phyloP scores from a whole-genome alignment of 2,113 vertebrate genomes.

The Lanius collurio region DNA sequence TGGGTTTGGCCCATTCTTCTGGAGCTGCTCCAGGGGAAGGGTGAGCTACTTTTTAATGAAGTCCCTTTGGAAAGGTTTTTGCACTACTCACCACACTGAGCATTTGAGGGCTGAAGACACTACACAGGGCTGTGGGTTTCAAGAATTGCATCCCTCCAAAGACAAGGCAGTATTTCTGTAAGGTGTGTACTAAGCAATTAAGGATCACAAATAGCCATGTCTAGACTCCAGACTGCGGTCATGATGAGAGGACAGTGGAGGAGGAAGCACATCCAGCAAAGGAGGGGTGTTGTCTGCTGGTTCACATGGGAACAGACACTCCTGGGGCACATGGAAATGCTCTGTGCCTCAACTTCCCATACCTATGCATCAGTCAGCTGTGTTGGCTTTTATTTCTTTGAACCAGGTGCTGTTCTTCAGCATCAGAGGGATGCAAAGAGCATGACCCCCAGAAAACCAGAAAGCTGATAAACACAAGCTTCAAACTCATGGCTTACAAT shows the following conservation, averaged over 20 bases:
- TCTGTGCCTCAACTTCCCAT: rapidly evolving
- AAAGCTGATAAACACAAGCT: background rate
- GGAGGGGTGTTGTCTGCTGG: background rate
- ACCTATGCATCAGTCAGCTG: background rate
- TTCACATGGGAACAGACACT: background rate
- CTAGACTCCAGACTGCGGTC: background rate
- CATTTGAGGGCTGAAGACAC: background rate
- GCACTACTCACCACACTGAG: background rate
- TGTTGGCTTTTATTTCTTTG: background rate
- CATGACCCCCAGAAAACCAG: background rate
- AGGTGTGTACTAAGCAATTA: background rate
- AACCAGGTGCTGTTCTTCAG: background rate
- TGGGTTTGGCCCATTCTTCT: background rate
- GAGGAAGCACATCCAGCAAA: background rate
- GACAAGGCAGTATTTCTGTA: background rate
- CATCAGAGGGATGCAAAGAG: background rate
- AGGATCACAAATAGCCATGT: background rate
- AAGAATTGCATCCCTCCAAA: background rate
- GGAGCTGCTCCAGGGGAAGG: background rate
- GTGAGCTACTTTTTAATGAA: background rate
- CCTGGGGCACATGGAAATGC: background rate
- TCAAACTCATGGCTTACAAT: background rate
- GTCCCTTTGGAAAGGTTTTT: background rate
- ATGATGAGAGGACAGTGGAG: background rate
- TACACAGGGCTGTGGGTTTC: background rate